Conservation (phyloP, 2,113 vertebrate genomes). For the Cepphus grylle region DNA sequence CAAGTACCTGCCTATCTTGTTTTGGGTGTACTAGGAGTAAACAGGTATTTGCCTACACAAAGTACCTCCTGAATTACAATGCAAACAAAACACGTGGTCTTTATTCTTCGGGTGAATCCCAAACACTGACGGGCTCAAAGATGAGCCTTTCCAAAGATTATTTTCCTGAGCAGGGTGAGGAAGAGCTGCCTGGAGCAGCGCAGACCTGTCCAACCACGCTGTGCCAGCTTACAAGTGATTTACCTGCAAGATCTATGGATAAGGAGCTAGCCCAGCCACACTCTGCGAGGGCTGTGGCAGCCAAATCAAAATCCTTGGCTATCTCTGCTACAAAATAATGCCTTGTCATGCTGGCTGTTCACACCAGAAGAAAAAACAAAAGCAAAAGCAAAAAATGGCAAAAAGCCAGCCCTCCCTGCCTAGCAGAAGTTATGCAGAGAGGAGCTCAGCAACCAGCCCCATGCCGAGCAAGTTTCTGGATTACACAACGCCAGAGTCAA, state of each 20-base stretch:
- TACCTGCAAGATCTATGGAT: background rate
- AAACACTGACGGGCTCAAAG: background rate
- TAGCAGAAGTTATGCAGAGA: background rate
- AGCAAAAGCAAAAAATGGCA: background rate
- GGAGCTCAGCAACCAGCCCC: background rate
- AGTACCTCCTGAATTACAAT: background rate
- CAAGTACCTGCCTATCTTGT: slow-evolving; percentile 22
- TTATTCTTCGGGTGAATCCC: background rate
- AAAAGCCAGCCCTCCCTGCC: background rate
- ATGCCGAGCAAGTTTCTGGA: background rate
- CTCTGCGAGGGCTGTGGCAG: background rate
- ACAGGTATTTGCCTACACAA: background rate
- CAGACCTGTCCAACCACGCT: background rate
- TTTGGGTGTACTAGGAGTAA: background rate
- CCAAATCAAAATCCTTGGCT: background rate
- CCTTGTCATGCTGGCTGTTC: background rate
- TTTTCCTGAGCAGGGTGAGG: background rate
- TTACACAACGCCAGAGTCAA: background rate
- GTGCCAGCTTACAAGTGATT: background rate
- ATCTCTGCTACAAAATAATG: background rate
- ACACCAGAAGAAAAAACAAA: background rate
- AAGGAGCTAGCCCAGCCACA: background rate
- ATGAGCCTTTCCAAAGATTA: background rate
- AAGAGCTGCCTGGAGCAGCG: background rate
- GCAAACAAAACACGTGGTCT: background rate